Evolutionary conservation across 2,797 vertebrate genomes (phyloP), one percentile per base, ranked within the genome.

Genomic region (Hemibagrus guttatus): DNA sequence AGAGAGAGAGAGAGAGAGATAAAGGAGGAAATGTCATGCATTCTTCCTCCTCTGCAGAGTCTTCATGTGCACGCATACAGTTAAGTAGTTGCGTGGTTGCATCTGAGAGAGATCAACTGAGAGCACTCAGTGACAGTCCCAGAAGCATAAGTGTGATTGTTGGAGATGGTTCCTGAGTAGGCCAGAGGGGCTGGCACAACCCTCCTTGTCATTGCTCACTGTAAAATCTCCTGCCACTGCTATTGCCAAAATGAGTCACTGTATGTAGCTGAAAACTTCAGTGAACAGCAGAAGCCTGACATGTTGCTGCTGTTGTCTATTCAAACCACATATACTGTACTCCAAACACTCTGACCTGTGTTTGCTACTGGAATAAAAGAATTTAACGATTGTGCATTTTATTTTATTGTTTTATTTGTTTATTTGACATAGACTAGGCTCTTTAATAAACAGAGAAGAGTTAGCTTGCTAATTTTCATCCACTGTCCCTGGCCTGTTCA

Each of bases 81-180:
- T 28, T 14, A 59, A 59, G 76, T 39, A 58, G 54, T 26, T 59
- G 31, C 7, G 19, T 58, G 52, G 6, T 58, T 35, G 54, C 54
- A 31, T 79, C 2, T 56, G 78, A 61, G n/a, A 84, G 46, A 79
- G 86, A 85, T 52, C 72, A 86, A 84, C 78, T 87, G 86, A 89
- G 85, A 89, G 86, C 86, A 79, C 3, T 14, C 49, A n/a, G 46
- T 16, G 58, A 31, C 86, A 79, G 76, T 52, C 84, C 75, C 85
- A 86, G 59, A 72, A 88, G 84, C 31, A 46, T 88, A 84, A 87
- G 87, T 84, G 46, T 91, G 91, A 68, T 88, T 79, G 91, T 93
- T 90, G 35, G 81, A 61, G 19, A 86, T 84, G 72, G 81, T 79
- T 84, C 83, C 31, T 86, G 82, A 88, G 81, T 21, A 85, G 78